Base-by-base conservation (phyloP, 1,140 invertebrate species). In the Calephelis nemesis region DNA sequence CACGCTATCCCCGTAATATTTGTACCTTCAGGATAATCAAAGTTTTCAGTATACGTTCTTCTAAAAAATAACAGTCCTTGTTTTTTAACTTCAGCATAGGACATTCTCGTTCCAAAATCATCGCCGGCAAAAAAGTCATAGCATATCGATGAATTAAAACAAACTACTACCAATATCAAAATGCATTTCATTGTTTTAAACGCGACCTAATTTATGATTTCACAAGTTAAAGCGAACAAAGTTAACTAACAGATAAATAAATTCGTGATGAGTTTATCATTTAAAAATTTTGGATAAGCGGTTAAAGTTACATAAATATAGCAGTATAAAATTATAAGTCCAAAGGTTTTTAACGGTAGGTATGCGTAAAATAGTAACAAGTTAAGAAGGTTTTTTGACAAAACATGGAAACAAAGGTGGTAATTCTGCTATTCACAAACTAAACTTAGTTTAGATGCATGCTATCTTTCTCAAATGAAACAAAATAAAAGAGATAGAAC, bases 1-100 rank as follows among this genome's bases (percentile, higher is more conserved):
- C 78, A 79, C 0, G 76, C 73, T 15, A 82, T 82, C 9, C 77
- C 79, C 9, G 74, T 77, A 19, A 82, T 79, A 15, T 69, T 73
- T 12, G 79, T 82, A 47, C 77, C 74, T 7, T 64, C 47, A 8
- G 80, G 78, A 74, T 78, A 82, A 5, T 48, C n/a, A 15, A 80
- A 74, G 11, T 52, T 7, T 1, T 74, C 47, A 11, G 66, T 66
- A 30, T 69, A 67, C 10, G 71, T 60, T 52, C 80, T 63, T 65
- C 72, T 78, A 45, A 77, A 78, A 62, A 82, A 76, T 49, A 78
- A 39, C 47, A 79, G 49, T 15, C 79, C 77, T 8, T 75, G 75
- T 67, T 58, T 58, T 9, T 58, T 58, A 58, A 58, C 52, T 30
- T 58, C 52, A 15, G 30, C 10, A 58, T 58, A 58, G 4, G 52